Evolutionary conservation across 2,888 invertebrate species (phyloP), one percentile per base, ranked within the genome.

Genomic region (Cremastinae sp.): DNA sequence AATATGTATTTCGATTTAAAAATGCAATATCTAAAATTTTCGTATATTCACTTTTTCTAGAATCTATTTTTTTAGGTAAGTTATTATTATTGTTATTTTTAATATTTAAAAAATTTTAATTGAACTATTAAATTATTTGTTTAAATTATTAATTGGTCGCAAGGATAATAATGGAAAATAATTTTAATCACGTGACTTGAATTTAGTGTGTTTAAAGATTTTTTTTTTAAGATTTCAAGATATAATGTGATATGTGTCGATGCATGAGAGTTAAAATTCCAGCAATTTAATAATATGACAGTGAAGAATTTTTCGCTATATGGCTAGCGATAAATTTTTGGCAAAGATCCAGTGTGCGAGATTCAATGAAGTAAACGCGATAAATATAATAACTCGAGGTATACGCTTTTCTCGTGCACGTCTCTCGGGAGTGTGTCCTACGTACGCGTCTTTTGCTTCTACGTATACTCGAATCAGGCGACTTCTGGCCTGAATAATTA

Each of bases 301-400:
- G 35, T 45, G 51, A 35, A 41, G 28, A 70, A 65, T 65, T 49
- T 51, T 55, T 41, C 61, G 37, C 22, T 58, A 41, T 18, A 56
- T 49, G 20, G 35, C 14, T 35, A 37, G 43, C 22, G 58, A 71
- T 45, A 49, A 56, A 41, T 1, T 68, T 53, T 39, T 75, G 75
- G 71, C 75, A 41, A 16, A 18, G 56, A 45, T 72, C 71, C 71
- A 75, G 72, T 61, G 58, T 72, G 16, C 68, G 53, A 75, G 51
- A 61, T 75, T 75, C 68, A 68, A 72, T 72, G 68, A 72, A 20
- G 68, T 22, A 62, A 72, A 62, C 43, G 58, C 22, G 66, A 72
- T 71, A 71, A 66, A 75, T 75, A 75, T 71, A 66, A 66, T 66
- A 20, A 47, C 39, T 16, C 47, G 12, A 35, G 39, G 41, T 41